Base-by-base conservation (phyloP, 2,113 vertebrate species). In the Cololabis saira region DNA sequence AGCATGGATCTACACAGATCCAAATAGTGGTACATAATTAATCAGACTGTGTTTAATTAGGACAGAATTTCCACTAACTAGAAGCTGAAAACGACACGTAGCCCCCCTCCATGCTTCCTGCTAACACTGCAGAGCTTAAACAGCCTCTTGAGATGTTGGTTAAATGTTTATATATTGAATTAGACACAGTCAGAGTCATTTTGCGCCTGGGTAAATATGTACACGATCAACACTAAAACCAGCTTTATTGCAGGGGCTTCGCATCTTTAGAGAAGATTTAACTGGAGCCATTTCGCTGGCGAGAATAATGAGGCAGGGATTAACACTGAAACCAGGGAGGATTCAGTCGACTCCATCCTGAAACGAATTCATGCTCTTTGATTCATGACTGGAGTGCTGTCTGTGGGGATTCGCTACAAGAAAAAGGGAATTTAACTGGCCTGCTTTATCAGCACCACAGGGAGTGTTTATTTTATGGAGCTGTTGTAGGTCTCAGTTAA, bases 91-190 rank as follows among this genome's bases (percentile, higher is more conserved):
- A 21, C 21, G 12, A 1, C 11, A 8, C 6, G 19, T 13, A n/a
- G 4, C n/a, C 27, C 14, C 58, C n/a, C 11, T 9, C 6, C 5
- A 11, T 19, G 50, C n/a, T 67, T 1, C 2, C 45, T 42, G 42
- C 48, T 21, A 40, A n/a, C 21, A 18, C 41, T 17, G 42, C 50
- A 59, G 2, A 24, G 62, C 27, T 47, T 21, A 14, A 43, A 3
- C 22, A 61, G 17, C n/a, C 43, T 55, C 65, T 42, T 24, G 24
- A 74, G 41, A 71, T 43, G 45, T 65, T 15, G 41, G 56, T 70
- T 70, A 60, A 73, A 67, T 73, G 67, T 78, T 69, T 67, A 22
- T 49, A 41, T 62, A 63, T 52, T 62, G 61, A 74, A 75, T 82
- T 64, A 75, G 62, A 67, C 47, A 59, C 58, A 59, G 61, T n/a